A percentile compares a stretch with the other conserved stretches of the same genome.
These are phyloP conservation scores for Lasioglossum pauxillum DNA, from an alignment of 2,888 invertebrate genomes.

Conservation along the genomic window DNA sequence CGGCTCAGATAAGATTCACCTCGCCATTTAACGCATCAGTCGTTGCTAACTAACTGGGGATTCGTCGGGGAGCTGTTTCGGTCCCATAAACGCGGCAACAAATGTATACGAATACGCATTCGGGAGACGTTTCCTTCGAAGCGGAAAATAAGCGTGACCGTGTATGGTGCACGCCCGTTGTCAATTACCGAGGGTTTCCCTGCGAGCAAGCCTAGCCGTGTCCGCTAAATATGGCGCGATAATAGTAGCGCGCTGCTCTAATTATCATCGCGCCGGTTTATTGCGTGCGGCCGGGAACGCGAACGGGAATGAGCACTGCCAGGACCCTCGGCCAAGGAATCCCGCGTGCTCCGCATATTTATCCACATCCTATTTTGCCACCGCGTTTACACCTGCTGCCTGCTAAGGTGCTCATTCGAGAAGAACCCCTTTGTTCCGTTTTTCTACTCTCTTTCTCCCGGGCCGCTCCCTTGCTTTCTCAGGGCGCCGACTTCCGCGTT, in stretches of 20 bases:
- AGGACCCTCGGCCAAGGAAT: conserved; percentile 33
- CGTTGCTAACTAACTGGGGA: neutral
- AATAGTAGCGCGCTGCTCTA: conserved; percentile 63
- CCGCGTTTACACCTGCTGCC: conserved; percentile 64
- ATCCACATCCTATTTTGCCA: conserved; percentile 61
- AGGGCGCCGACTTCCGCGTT: conserved; percentile 8
- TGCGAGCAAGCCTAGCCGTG: conserved; percentile 37
- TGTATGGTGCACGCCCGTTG: conserved; percentile 55
- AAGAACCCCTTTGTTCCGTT: conserved; percentile 43
- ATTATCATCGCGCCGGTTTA: conserved; percentile 68
- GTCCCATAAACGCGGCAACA: conserved; percentile 13
- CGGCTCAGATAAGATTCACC: neutral
- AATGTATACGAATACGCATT: conserved; percentile 39
- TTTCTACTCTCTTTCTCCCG: conserved; percentile 5
- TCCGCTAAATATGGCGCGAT: conserved; percentile 62
- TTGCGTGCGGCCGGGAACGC: conserved; percentile 28
- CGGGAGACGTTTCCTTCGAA: conserved; percentile 50
- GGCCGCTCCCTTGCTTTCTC: conserved; percentile 22
- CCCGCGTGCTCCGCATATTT: conserved; percentile 61
- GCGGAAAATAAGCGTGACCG: conserved; percentile 66
- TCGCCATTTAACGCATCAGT: conserved; percentile 4
- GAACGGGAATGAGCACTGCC: neutral
- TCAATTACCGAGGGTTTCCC: conserved; percentile 61
- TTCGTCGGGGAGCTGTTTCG: neutral
- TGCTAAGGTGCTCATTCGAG: conserved; percentile 47